A percentile compares a stretch with the other conserved stretches of the same genome.
Evolutionary conservation across 2,113 vertebrate species (phyloP).

Genomic region (Arothron firmamentum): DNA sequence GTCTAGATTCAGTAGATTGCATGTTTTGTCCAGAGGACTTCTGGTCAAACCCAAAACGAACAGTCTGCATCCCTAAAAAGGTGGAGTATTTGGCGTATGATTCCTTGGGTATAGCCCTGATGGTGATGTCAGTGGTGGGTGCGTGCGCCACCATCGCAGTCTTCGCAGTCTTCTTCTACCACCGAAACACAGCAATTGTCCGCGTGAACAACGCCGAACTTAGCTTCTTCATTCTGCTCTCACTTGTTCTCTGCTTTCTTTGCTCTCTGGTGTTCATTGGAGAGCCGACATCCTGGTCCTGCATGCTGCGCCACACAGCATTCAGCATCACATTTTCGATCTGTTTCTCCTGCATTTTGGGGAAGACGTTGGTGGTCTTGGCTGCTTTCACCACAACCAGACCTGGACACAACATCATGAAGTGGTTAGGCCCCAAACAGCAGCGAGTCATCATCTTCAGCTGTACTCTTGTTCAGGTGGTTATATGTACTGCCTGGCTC

Average conservation of each 20-base stretch:
- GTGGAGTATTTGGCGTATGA: constrained; percentile 71
- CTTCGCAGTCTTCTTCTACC: constrained; percentile 60
- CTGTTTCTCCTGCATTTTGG: constrained; percentile 67
- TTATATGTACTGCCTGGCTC: constrained; percentile 71
- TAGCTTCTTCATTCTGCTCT: constrained; percentile 69
- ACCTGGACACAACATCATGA: constrained; percentile 43
- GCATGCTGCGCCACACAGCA: constrained; percentile 71
- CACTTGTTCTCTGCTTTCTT: constrained; percentile 63
- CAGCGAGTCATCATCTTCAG: constrained; percentile 68
- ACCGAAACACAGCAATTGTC: constrained; percentile 70
- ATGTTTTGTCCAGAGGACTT: constrained; percentile 64
- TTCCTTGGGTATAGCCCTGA: constrained; percentile 65
- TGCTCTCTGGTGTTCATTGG: constrained; percentile 67
- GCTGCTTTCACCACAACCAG: constrained; percentile 65
- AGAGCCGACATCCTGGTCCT: constrained; percentile 66
- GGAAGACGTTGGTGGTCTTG: constrained; percentile 69
- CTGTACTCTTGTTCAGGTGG: constrained; percentile 70
- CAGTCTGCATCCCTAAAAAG: constrained; percentile 65
- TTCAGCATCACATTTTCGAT: constrained; percentile 70
- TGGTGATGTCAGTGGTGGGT: constrained; percentile 62
- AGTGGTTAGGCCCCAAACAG: constrained; percentile 55
- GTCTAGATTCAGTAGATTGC: constrained; percentile 69
- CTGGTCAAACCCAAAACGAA: constrained; percentile 71
- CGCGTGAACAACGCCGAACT: constrained; percentile 67
- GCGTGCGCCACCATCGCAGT: constrained; percentile 61